A percentile compares a stretch with the other conserved stretches of the same genome.
Evolutionary conservation across 2,888 invertebrate genomes (phyloP).

Genomic region (Hermaeophaga mercurialis): DNA sequence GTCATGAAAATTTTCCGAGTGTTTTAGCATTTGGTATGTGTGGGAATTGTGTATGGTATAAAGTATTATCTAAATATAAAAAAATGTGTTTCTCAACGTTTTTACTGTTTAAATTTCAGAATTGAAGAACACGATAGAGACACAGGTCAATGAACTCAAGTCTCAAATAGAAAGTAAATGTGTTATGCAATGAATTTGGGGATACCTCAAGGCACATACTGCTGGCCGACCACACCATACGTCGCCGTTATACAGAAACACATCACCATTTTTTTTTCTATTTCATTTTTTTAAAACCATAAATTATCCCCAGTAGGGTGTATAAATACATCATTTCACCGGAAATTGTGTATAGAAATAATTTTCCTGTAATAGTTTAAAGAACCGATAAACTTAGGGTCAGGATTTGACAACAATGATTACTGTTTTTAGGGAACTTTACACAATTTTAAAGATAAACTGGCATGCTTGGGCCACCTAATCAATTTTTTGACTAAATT

Average conservation of each 20-base stretch:
- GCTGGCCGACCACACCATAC: conserved; percentile 47
- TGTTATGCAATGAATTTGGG: conserved; percentile 85
- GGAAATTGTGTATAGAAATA: neutral
- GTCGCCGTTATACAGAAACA: conserved; percentile 33
- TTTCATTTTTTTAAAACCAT: conserved; percentile 9
- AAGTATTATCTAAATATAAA: conserved; percentile 5
- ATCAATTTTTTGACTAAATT: neutral
- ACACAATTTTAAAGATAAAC: conserved; percentile 22
- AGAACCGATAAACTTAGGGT: conserved; percentile 9
- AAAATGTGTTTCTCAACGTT: conserved; percentile 31
- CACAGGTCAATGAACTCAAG: conserved; percentile 96
- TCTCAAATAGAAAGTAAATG: conserved; percentile 96
- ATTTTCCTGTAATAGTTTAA: conserved; percentile 1
- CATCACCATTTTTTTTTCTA: conserved; percentile 28
- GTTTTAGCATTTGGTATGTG: conserved; percentile 17
- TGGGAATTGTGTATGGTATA: conserved; percentile 21
- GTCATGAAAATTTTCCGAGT: conserved; percentile 19
- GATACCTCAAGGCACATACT: conserved; percentile 56
- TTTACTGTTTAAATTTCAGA: conserved; percentile 69
- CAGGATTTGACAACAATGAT: conserved; percentile 23
- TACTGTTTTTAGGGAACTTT: conserved; percentile 10
- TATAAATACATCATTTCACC: conserved; percentile 8
- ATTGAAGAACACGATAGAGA: conserved; percentile 96
- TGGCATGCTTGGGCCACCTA: neutral
- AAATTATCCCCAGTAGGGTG: conserved; percentile 12